A percentile compares a stretch with the other conserved stretches of the same genome.
phyloP scores from a whole-genome alignment of 2,888 invertebrate species.

The Cephus runcator region DNA sequence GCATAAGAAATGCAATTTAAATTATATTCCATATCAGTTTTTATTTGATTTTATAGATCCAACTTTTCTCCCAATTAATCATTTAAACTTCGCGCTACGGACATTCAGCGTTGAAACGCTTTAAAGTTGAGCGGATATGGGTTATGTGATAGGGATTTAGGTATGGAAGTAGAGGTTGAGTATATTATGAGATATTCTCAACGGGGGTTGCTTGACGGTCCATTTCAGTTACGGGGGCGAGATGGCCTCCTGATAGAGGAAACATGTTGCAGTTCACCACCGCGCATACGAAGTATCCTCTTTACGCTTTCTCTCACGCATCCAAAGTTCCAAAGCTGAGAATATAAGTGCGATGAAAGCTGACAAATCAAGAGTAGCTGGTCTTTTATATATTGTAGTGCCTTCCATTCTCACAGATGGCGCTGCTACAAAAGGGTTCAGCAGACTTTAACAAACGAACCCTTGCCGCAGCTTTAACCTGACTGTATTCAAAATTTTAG shows the following conservation, averaged over 20 bases:
- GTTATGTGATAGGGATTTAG: conserved; percentile 1
- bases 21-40: background rate
- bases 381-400: background rate
- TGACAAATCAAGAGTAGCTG: conserved; percentile 5
- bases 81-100: background rate
- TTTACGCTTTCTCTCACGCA: conserved; percentile 24
- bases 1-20: background rate
- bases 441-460: background rate
- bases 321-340: background rate
- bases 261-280: conserved; percentile 47
- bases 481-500: no score
- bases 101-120: background rate
- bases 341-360: background rate
- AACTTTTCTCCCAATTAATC: background rate
- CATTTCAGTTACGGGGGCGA: conserved; percentile 31
- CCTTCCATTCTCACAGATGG: background rate
- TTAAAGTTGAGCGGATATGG: conserved; percentile 1
- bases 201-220: conserved; percentile 26
- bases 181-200: conserved; percentile 30
- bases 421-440: background rate
- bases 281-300: conserved; percentile 46
- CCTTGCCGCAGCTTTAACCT: background rate
- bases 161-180: conserved; percentile 9
- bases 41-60: background rate
- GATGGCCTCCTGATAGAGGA: conserved; percentile 50